A percentile compares a stretch with the other conserved stretches of the same genome.
phyloP scores from a whole-genome alignment of 2,113 vertebrate species.

The Halcyon senegalensis region DNA sequence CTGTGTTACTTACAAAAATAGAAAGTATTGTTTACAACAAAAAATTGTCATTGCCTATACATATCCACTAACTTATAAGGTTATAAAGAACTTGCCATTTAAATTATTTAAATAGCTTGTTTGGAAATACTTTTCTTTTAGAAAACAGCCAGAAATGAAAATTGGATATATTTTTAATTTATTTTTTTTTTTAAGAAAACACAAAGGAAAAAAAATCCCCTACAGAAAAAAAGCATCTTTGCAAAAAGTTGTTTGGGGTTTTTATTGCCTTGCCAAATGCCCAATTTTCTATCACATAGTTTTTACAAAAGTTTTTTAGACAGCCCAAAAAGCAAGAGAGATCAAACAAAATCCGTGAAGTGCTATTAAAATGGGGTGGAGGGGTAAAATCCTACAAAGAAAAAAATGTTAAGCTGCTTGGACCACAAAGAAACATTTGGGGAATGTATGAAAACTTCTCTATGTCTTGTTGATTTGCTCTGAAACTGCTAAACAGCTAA shows the following conservation, averaged over 20 bases:
- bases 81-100: background rate
- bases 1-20: background rate
- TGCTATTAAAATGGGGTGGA: background rate
- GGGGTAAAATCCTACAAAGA: background rate
- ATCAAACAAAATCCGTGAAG: slow-evolving; percentile 18
- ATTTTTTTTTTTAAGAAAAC: background rate
- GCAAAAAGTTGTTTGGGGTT: background rate
- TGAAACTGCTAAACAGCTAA: slow-evolving; percentile 36
- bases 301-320: background rate
- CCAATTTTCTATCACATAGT: slow-evolving; percentile 1
- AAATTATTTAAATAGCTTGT: background rate
- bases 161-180: background rate
- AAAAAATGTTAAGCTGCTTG: background rate
- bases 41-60: background rate
- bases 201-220: background rate
- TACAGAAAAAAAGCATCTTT: background rate
- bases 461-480: slow-evolving; percentile 12
- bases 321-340: background rate
- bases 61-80: background rate
- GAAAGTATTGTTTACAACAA: background rate
- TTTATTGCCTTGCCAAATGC: slow-evolving; percentile 4
- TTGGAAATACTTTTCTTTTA: background rate
- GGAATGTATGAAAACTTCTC: background rate
- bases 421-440: background rate
- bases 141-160: background rate